Percentiles rank a stretch among this genome's conserved stretches.
phyloP scores from a whole-genome alignment of 2,888 invertebrate genomes.

The Beris chalybata region DNA sequence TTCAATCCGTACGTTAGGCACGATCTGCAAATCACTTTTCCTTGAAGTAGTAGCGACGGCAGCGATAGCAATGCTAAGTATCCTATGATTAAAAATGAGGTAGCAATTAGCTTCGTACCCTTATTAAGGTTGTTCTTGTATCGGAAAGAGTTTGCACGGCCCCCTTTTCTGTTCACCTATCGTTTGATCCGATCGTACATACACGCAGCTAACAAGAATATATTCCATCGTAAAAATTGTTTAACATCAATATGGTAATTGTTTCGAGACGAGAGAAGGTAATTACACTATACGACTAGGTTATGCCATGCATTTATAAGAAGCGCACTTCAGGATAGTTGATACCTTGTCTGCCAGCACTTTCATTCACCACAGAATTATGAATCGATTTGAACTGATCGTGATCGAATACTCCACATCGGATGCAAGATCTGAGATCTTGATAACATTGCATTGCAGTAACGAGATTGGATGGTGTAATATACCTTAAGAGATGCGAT shows the following conservation, averaged over 20 bases:
- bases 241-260: conserved; percentile 36
- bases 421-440: conserved; percentile 18
- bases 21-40: conserved; percentile 8
- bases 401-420: conserved; percentile 11
- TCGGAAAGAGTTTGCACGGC: conserved; percentile 12
- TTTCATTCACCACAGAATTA: conserved; percentile 35
- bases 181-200: conserved; percentile 17
- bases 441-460: conserved; percentile 16
- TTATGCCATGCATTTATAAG: neutral
- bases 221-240: conserved; percentile 32
- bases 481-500: too few relatives aligned
- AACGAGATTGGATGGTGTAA: conserved; percentile 7
- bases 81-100: conserved; percentile 35
- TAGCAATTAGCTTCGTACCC: conserved; percentile 34
- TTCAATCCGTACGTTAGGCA: too few relatives aligned
- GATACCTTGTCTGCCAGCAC: conserved; percentile 5
- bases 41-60: conserved; percentile 1
- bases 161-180: conserved; percentile 9
- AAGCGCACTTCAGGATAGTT: neutral
- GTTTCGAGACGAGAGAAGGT: conserved; percentile 31
- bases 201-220: conserved; percentile 32
- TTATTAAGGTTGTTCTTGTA: conserved; percentile 29
- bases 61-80: conserved; percentile 12
- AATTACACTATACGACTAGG: conserved; percentile 27
- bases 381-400: conserved; percentile 33